Evolutionary conservation across 2,797 vertebrate genomes (phyloP), one percentile per base, ranked within the genome.

Genomic region (Ptychobarbus kaznakovi): DNA sequence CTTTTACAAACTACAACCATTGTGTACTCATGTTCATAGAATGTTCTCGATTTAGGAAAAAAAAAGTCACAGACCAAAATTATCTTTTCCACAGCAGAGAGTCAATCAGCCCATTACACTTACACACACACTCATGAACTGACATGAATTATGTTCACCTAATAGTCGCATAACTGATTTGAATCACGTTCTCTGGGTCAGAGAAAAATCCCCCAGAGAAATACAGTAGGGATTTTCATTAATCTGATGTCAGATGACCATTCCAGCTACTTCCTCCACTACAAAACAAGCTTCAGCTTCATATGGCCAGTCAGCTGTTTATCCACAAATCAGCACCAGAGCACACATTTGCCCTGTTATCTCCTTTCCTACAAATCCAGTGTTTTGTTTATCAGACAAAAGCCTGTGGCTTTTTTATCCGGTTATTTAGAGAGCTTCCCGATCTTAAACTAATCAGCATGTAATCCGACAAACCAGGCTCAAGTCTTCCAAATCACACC

Each of bases 381-480:
- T 46, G 22, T 42, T 84, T 56, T 53, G 61, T 77, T 40, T 77
- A 77, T 68, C 63, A 63, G 25, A 79, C 76, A 58, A 83, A 77
- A 40, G 75, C 69, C 69, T 38, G 53, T 1, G 10, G 51, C 20
- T 79, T 63, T 56, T 70, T 46, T 79, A 70, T 79, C 65, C 75
- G 1, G 76, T 85, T 85, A 85, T 61, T 79, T 72, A 38, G 63
- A 84, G 61, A 84, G 82, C 63, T 79, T 84, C 40, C 22, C 10
- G 13, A 84, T 85, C 32, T 32, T 80, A 69, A 72, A 79, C 53
- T 58, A 80, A 85, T 85, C 83, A 85, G 66, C 40, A 12, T 85
- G 28, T 72, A 85, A 85, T 85, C 76, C 66, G 4, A 78, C 32
- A 78, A 69, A 78, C 49, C 51, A 44, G 38, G 51, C 53, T 72